Percentiles rank a stretch among this genome's conserved stretches.
Conservation (phyloP, 2,888 invertebrate species). For the Kryphioiulus occultus region DNA sequence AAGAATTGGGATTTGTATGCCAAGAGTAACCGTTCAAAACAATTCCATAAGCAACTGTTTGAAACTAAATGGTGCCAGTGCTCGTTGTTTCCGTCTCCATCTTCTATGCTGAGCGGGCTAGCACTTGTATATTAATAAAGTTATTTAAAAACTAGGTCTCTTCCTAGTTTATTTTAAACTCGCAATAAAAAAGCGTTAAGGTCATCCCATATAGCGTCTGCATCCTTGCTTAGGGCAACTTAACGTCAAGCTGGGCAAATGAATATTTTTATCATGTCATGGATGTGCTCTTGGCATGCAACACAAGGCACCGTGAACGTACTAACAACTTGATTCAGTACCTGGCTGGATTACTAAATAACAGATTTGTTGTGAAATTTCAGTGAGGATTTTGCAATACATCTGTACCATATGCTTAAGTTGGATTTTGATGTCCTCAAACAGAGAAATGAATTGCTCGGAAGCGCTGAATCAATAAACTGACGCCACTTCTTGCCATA, state of each 20-base stretch:
- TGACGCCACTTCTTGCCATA: slow-evolving; percentile 3
- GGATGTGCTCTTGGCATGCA: not conserved
- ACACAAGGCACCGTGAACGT: not conserved
- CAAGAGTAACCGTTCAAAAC: not conserved
- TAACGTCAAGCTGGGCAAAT: not conserved
- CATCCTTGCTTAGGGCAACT: not conserved
- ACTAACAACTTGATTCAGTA: not conserved
- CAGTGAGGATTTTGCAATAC: not conserved
- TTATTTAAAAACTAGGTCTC: slow-evolving; percentile 26
- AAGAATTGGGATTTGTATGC: not conserved
- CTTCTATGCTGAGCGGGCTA: not conserved
- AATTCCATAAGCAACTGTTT: not conserved
- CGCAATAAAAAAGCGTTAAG: not conserved
- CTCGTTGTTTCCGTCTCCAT: not conserved
- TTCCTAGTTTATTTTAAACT: slow-evolving; percentile 20
- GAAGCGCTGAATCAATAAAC: slow-evolving; percentile 3
- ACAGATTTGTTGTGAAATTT: not conserved
- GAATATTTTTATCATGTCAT: not conserved
- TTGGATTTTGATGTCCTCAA: not conserved
- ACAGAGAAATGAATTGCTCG: not conserved
- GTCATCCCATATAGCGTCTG: not conserved
- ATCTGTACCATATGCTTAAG: not conserved
- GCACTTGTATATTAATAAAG: not conserved
- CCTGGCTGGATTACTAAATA: not conserved
- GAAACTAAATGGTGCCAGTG: not conserved